Evolutionary conservation across 2,797 vertebrate species (phyloP), one percentile per base, ranked within the genome.

Genomic region (Macrochelys suwanniensis): DNA sequence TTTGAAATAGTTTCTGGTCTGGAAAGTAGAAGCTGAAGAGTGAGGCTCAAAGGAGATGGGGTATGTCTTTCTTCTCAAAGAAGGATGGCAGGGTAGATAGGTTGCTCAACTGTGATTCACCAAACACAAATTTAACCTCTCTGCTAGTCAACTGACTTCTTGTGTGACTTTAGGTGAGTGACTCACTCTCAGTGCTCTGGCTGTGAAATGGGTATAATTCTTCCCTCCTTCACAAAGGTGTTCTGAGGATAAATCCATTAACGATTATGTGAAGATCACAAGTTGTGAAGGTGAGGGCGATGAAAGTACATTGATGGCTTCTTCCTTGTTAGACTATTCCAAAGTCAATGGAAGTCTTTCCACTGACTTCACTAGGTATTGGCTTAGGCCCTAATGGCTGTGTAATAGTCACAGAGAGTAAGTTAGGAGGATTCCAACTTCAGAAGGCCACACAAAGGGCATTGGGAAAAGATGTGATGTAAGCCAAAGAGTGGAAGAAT

Each of bases 341-440:
- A 3, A 13, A 0, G 0, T 5, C 2, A 15, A 2, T 49, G 4
- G 25, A 37, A 4, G 47, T 7, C 61, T 81, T 54, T 1, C 4
- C 23, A 53, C 6, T 78, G 8, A 50, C 6, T 42, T 61, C 45
- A 54, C 25, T 5, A 31, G 79, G 1, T 50, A 90, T 82, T 71
- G 84, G 37, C 61, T 89, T 17, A 59, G 42, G 28, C 17, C 23
- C 61, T 49, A n/a, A 11, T 71, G 31, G 1, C 0, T 81, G 25
- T 79, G 9, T 85, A 79, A 85, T 57, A 85, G 54, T 74, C 90
- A 8, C 82, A 37, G 33, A 13, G 85, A 68, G 4, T n/a, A 49
- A 51, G 54, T 49, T 83, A 77, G 50, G 91, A 1, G 50, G 13
- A 54, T 78, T 85, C 77, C 25, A 11, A 21, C 25, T 0, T 0